These are phyloP conservation scores for Pachyuromys duprasi DNA, from an alignment of 2,797 vertebrate genomes.

Conservation along the genomic window DNA sequence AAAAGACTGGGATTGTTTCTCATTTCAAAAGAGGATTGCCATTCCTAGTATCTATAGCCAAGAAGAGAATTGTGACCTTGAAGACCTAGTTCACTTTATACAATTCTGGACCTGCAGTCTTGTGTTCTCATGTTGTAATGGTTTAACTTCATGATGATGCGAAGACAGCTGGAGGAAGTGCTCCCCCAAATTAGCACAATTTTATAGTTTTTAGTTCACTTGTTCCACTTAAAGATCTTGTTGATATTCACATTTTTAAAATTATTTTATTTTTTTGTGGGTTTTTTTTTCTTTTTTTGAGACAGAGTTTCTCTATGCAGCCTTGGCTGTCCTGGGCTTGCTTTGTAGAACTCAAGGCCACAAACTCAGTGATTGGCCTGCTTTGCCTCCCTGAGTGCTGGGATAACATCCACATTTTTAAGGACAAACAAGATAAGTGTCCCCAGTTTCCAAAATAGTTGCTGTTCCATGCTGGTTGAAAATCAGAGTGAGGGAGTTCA, in stretches of 20 bases:
- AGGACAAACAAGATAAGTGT: not conserved
- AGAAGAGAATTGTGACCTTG: not conserved
- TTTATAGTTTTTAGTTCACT: not conserved
- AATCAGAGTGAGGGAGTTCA: not conserved
- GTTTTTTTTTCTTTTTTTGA: too few relatives aligned
- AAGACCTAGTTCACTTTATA: not conserved
- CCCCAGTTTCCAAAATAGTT: not conserved
- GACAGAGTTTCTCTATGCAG: too few relatives aligned
- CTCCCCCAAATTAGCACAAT: not conserved
- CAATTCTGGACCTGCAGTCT: not conserved
- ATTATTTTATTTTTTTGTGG: too few relatives aligned
- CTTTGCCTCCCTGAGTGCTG: too few relatives aligned
- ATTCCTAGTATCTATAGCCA: not conserved
- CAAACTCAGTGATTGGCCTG: too few relatives aligned
- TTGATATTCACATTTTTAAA: not conserved
- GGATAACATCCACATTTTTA: not conserved
- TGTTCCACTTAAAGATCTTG: not conserved
- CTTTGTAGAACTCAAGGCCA: too few relatives aligned
- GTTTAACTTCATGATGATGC: not conserved
- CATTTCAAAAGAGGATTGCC: not conserved
- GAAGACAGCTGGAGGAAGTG: fast-evolving
- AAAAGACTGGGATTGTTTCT: not conserved
- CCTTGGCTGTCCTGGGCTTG: too few relatives aligned
- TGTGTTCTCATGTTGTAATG: not conserved
- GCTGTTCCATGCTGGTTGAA: not conserved